Percentiles rank a stretch among this genome's conserved stretches.
phyloP scores from a whole-genome alignment of 2,888 invertebrate species.

The Oscheius sp. region DNA sequence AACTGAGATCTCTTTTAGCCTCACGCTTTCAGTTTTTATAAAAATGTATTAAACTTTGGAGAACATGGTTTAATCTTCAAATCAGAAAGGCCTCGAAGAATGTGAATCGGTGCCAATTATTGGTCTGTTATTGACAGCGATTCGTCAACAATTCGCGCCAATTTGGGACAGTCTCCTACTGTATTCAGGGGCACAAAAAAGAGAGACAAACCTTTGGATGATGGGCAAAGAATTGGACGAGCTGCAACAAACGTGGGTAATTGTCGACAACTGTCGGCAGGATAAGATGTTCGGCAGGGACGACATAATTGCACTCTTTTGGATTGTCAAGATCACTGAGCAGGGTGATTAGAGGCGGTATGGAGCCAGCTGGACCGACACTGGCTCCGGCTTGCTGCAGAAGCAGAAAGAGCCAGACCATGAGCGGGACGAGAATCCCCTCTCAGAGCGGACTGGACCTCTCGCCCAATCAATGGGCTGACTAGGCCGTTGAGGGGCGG shows the following conservation, averaged over 20 bases:
- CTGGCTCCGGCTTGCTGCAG: background rate
- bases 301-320: constrained; percentile 47
- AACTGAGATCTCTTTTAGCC: too few species aligned
- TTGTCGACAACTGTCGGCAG: constrained; percentile 43
- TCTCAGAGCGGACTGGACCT: background rate
- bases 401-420: background rate
- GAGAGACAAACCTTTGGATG: constrained; percentile 41
- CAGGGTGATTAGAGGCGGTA: constrained; percentile 13
- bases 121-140: too few species aligned
- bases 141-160: too few species aligned
- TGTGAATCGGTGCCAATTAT: too few species aligned
- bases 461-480: too few species aligned
- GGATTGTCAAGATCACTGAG: constrained; percentile 37
- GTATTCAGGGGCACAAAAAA: background rate
- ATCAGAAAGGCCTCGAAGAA: too few species aligned
- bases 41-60: too few species aligned
- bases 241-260: constrained; percentile 45
- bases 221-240: constrained; percentile 53
- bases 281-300: constrained; percentile 48
- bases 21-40: too few species aligned
- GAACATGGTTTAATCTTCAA: too few species aligned
- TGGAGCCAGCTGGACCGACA: too few species aligned
- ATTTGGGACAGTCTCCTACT: too few species aligned
- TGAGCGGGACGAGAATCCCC: constrained; percentile 15
- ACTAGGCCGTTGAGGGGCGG: background rate